A percentile compares a stretch with the other conserved stretches of the same genome.
Conservation (phyloP, 1,140 invertebrate genomes). For the Ooceraea biroi region DNA sequence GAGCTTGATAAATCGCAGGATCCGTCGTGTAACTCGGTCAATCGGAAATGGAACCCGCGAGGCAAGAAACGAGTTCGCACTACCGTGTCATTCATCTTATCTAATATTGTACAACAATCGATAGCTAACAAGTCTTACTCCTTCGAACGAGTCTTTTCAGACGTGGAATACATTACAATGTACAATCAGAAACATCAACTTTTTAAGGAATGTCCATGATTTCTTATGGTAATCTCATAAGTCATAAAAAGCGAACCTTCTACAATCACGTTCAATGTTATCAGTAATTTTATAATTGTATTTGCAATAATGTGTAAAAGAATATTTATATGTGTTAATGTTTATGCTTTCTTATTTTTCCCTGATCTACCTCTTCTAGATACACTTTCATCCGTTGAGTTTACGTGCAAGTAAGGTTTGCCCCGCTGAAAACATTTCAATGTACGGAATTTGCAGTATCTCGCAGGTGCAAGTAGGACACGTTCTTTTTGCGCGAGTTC, state of each 20-base stretch:
- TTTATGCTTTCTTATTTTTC: constrained; percentile 27
- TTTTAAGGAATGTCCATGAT: neutral
- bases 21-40: constrained; percentile 46
- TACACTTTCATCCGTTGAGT: constrained; percentile 3
- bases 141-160: neutral
- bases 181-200: neutral
- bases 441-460: neutral
- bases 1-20: constrained; percentile 30
- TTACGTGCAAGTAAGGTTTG: neutral
- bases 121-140: neutral
- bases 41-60: constrained; percentile 40
- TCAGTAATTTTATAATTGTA: neutral
- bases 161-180: too few relatives aligned
- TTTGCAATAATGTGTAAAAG: neutral
- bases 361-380: neutral
- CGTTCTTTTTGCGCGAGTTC: neutral
- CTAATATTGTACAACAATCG: neutral
- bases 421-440: neutral
- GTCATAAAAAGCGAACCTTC: neutral
- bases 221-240: neutral
- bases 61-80: neutral
- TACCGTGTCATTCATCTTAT: constrained; percentile 27
- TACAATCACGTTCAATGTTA: neutral
- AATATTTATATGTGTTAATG: too few relatives aligned
- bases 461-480: neutral